These are phyloP conservation scores for Digitonthophagus gazella DNA, from an alignment of 2,888 invertebrate genomes.

Conservation along the genomic window DNA sequence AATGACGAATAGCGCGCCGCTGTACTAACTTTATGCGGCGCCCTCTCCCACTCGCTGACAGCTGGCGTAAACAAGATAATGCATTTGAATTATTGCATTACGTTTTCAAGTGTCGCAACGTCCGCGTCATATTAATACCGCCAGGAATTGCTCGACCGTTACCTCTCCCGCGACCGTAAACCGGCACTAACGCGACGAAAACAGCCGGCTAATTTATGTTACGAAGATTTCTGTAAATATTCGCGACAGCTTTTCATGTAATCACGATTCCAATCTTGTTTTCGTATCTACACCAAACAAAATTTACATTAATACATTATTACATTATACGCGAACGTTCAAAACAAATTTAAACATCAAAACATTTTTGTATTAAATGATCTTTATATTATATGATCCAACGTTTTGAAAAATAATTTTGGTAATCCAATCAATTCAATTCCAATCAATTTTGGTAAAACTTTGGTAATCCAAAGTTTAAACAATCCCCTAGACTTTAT, in stretches of 20 bases:
- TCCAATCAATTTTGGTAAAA: too few species aligned
- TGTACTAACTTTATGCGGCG: background rate
- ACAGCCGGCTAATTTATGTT: background rate
- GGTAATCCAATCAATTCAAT: too few species aligned
- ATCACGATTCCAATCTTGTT: too few species aligned
- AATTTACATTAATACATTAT: background rate
- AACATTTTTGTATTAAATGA: too few species aligned
- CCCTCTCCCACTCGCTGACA: conserved; percentile 31
- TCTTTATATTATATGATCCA: too few species aligned
- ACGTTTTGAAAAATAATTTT: too few species aligned
- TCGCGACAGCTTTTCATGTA: background rate
- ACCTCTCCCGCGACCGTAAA: conserved; percentile 4
- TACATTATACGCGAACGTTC: background rate
- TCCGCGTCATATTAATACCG: conserved; percentile 31
- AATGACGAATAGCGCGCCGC: conserved; percentile 10
- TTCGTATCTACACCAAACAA: too few species aligned
- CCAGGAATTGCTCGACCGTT: conserved; percentile 23
- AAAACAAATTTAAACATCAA: background rate
- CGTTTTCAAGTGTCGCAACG: conserved; percentile 33
- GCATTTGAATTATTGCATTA: conserved; percentile 33
- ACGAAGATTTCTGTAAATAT: background rate
- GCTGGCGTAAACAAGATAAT: conserved; percentile 36
- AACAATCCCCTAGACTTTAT: too few species aligned
- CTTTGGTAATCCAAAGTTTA: too few species aligned
- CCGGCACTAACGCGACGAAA: background rate